Evolutionary conservation across 2,113 vertebrate species (phyloP).

Genomic region (Mustela nigripes): DNA sequence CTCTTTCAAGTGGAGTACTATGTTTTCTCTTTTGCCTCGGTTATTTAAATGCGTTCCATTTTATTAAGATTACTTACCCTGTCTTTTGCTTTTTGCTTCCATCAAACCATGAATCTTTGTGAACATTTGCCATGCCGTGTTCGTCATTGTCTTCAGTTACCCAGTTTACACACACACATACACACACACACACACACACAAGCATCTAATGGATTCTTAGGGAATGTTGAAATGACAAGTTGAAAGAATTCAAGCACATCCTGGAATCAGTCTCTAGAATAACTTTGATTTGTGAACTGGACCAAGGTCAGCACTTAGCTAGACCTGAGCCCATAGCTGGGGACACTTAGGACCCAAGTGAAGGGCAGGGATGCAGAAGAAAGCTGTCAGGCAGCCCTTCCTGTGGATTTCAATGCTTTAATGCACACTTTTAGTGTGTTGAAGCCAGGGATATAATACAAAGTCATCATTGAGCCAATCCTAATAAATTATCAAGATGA

Average conservation of each 20-base stretch:
- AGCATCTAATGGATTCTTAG: neutral
- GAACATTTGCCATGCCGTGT: neutral
- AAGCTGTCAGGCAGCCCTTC: neutral
- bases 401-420: neutral
- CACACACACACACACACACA: too few species aligned
- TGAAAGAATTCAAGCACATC: neutral
- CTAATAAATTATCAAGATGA: neutral
- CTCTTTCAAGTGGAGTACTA: too few species aligned
- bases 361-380: neutral
- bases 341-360: neutral
- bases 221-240: neutral
- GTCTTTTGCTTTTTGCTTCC: neutral
- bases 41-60: neutral
- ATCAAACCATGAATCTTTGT: neutral
- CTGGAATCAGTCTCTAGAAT: neutral
- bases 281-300: conserved; percentile 44
- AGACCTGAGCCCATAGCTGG: neutral
- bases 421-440: neutral
- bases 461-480: neutral
- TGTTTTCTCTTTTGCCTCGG: neutral
- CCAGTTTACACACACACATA: neutral
- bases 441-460: neutral
- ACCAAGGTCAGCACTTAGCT: neutral
- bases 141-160: neutral
- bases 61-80: neutral